These are phyloP conservation scores for Cynopterus brachyotis DNA, from an alignment of 2,113 vertebrate genomes.

Conservation along the genomic window DNA sequence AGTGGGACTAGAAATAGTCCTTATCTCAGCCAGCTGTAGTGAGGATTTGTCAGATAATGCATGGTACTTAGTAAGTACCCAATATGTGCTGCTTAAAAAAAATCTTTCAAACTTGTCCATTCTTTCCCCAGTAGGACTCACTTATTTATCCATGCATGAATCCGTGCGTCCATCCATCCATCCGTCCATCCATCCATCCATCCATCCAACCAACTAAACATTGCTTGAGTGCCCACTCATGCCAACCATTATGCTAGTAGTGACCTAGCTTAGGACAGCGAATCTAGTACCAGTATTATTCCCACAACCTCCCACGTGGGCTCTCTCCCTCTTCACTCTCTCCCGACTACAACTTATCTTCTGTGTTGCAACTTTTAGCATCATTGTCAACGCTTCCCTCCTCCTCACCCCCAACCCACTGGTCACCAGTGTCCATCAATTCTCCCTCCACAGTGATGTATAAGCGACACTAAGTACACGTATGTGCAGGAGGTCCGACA, in stretches of 20 bases:
- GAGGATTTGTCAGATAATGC: not conserved
- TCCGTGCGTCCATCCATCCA: too few relatives aligned
- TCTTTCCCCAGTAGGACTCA: not conserved
- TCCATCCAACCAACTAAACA: not conserved
- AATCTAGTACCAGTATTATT: not conserved
- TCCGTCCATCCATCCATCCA: not conserved
- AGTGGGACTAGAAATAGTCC: not conserved
- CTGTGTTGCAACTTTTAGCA: not conserved
- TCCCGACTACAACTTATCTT: not conserved
- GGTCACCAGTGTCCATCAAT: not conserved
- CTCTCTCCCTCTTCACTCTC: not conserved
- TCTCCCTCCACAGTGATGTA: not conserved
- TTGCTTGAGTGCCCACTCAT: not conserved
- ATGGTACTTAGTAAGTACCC: not conserved
- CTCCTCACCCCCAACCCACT: not conserved
- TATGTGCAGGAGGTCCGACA: too few relatives aligned
- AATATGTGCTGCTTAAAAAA: not conserved
- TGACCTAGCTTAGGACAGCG: not conserved
- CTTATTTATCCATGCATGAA: too few relatives aligned
- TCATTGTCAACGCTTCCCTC: not conserved
- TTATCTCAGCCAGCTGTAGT: not conserved
- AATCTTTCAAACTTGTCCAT: not conserved
- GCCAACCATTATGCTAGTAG: not conserved
- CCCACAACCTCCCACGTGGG: not conserved
- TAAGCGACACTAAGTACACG: not conserved